phyloP scores from a whole-genome alignment of 2,888 invertebrate genomes.

The Marasmarcha lunaedactyla region DNA sequence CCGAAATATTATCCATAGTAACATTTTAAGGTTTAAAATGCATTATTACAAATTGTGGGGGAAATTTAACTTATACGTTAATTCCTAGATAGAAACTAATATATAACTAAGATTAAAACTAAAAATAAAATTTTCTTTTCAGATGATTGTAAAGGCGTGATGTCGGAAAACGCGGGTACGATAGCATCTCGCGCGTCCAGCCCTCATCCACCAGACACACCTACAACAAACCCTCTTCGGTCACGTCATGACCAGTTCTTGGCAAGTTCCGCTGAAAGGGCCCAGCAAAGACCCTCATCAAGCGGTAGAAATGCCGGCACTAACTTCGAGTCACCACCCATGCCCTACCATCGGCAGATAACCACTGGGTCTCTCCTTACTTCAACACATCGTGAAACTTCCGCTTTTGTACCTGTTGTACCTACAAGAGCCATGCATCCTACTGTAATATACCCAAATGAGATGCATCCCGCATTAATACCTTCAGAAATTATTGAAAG shows the following conservation, averaged over 20 bases:
- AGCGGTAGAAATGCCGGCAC: slow-evolving; percentile 61
- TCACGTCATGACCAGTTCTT: slow-evolving; percentile 74
- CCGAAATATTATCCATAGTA: too few species aligned
- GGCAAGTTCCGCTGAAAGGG: slow-evolving; percentile 63
- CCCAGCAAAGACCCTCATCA: slow-evolving; percentile 56
- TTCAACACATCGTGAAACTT: slow-evolving; percentile 79
- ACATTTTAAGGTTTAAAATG: too few species aligned
- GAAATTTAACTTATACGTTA: too few species aligned
- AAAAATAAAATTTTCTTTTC: too few species aligned
- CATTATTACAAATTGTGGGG: too few species aligned
- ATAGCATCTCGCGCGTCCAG: slow-evolving; percentile 59
- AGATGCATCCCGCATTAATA: slow-evolving; percentile 76
- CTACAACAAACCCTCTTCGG: slow-evolving; percentile 47
- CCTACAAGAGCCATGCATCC: slow-evolving; percentile 80
- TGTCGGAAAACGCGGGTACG: slow-evolving; percentile 61
- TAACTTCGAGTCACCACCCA: slow-evolving; percentile 73
- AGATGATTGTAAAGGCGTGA: slow-evolving; percentile 44
- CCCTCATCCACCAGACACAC: slow-evolving; percentile 63
- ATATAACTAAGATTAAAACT: too few species aligned
- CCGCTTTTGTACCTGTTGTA: slow-evolving; percentile 89
- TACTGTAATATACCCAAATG: slow-evolving; percentile 76
- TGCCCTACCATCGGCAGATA: slow-evolving; percentile 77
- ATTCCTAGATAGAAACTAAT: too few species aligned
- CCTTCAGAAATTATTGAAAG: slow-evolving; percentile 70
- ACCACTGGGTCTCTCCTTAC: slow-evolving; percentile 57